A percentile compares a stretch with the other conserved stretches of the same genome.
Conservation (phyloP, 2,888 invertebrate species). For the Epinotia bilunana region DNA sequence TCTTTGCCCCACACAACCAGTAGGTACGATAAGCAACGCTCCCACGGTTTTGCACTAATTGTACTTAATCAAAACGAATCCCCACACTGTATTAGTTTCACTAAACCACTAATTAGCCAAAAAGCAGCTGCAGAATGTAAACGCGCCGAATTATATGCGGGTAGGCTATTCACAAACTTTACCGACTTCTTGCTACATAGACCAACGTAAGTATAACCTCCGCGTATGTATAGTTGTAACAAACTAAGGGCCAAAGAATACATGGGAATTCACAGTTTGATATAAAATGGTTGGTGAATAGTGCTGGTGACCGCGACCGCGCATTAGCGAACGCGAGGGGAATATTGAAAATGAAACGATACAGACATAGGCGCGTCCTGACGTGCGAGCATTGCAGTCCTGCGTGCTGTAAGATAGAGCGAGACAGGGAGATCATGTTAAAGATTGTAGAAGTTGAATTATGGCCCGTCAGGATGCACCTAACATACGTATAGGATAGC, state of each 20-base stretch:
- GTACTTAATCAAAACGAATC: background rate
- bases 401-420: too few relatives aligned
- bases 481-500: too few relatives aligned
- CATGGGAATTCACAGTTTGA: too few relatives aligned
- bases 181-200: background rate
- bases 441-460: too few relatives aligned
- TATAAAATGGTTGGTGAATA: too few relatives aligned
- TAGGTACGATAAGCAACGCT: background rate
- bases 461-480: too few relatives aligned
- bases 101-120: constrained; percentile 31
- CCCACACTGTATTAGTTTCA: constrained; percentile 3
- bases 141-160: constrained; percentile 18
- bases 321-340: background rate
- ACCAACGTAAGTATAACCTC: background rate
- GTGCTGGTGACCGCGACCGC: background rate
- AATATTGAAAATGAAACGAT: background rate
- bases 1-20: too few relatives aligned
- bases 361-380: background rate
- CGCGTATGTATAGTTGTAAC: too few relatives aligned
- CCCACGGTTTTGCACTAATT: background rate
- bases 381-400: too few relatives aligned
- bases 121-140: constrained; percentile 17
- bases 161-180: background rate
- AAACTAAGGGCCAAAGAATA: too few relatives aligned
- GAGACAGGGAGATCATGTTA: too few relatives aligned